A percentile compares a stretch with the other conserved stretches of the same genome.
phyloP scores from a whole-genome alignment of 1,140 invertebrate species.

The Drosophila nigrodunni region DNA sequence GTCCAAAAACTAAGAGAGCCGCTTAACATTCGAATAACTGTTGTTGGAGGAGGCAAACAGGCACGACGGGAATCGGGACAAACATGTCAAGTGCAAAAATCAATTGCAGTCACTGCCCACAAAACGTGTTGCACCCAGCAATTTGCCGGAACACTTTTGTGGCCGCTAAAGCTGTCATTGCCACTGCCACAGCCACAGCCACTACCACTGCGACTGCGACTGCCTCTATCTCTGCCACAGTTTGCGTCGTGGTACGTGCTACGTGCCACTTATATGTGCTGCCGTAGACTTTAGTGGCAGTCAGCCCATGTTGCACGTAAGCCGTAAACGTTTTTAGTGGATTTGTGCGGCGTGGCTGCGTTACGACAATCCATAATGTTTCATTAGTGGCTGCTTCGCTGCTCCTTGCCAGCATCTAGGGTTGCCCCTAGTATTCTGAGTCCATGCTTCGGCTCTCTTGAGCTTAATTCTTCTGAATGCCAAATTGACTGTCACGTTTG shows the following conservation, averaged over 20 bases:
- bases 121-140: slow-evolving; percentile 68
- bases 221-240: slow-evolving; percentile 4
- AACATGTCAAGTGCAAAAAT: slow-evolving; percentile 56
- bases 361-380: slow-evolving; percentile 74
- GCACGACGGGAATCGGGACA: not conserved
- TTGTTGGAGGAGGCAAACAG: not conserved
- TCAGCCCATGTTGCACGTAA: slow-evolving; percentile 69
- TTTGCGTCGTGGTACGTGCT: slow-evolving; percentile 36
- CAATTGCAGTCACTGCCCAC: slow-evolving; percentile 65
- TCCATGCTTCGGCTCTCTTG: too few relatives aligned
- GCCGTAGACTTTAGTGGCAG: slow-evolving; percentile 40
- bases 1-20: not conserved
- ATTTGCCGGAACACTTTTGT: slow-evolving; percentile 70
- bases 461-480: not conserved
- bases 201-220: slow-evolving; percentile 5
- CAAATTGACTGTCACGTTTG: slow-evolving; percentile 2
- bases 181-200: slow-evolving; percentile 4
- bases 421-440: not conserved
- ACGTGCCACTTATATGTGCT: slow-evolving; percentile 70
- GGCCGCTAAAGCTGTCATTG: slow-evolving; percentile 45
- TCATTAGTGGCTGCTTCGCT: slow-evolving; percentile 67
- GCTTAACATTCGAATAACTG: slow-evolving; percentile 5
- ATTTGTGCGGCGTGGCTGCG: slow-evolving; percentile 70
- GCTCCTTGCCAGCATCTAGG: slow-evolving; percentile 42
- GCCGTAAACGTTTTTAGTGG: slow-evolving; percentile 79